Evolutionary conservation across 2,113 vertebrate species (phyloP), one percentile per base, ranked within the genome.

Genomic region (Hucho hucho): DNA sequence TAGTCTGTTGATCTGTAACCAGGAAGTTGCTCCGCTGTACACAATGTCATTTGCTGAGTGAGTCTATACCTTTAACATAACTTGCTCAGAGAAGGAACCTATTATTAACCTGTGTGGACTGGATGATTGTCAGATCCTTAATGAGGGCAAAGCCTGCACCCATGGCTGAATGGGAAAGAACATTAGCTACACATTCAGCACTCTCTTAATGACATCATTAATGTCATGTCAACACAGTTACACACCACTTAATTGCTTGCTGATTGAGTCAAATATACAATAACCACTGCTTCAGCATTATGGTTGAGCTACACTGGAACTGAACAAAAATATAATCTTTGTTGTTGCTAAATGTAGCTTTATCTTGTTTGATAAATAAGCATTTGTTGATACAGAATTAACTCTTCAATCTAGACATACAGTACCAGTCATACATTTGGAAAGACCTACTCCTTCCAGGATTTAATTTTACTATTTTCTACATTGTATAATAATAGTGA

Each of bases 51-150:
- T 14, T 14, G 47, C 47, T 49, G 47, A 49, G 47, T 49, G 32
- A 32, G 32, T 32, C 47, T 49, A 49, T 49, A 49, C 29, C 58
- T 64, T 43, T 16, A n/a, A 11, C 1, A 47, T 64, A n/a, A 58
- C 20, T n/a, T 14, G 53, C 56, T 73, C 43, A 49, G 53, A 64
- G 63, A 14, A 11, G 26, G 11, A n/a, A 4, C 3, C 9, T 2
- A 67, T 67, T 18, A 67, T 18, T 86, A 63, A 96, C 96, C 94
- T 99, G 97, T 0, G 96, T 97, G 37, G 96, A 94, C 73, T 99
- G 97, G 89, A 99, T 98, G 63, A 99, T 79, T 0, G 97, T 99
- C n/a, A 99, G 94, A 73, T 98, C 96, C 1, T 98, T 99, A 69
- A 98, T 97, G 84, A 94, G 94, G 87, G 92, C 95, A 80, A 98